phyloP scores from a whole-genome alignment of 2,888 invertebrate species.

The Sericinus montela region DNA sequence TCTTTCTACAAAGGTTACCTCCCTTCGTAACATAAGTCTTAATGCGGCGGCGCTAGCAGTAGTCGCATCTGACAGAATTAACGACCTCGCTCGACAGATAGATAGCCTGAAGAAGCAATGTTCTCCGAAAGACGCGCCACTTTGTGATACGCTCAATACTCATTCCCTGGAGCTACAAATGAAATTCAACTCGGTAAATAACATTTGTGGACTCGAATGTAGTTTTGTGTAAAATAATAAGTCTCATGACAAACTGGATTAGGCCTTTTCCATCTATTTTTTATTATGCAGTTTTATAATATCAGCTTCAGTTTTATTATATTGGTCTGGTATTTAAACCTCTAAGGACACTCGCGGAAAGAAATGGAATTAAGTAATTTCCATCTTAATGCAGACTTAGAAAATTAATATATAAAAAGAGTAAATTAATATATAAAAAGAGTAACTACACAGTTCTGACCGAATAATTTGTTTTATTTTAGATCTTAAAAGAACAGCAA shows the following conservation, averaged over 20 bases:
- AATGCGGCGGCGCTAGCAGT: constrained; percentile 75
- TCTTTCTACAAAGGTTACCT: constrained; percentile 76
- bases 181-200: constrained; percentile 78
- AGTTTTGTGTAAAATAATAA: too few species aligned
- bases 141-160: constrained; percentile 88
- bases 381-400: too few species aligned
- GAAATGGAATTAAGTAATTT: too few species aligned
- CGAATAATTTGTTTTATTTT: constrained; percentile 23
- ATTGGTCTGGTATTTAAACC: too few species aligned
- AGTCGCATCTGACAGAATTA: constrained; percentile 78
- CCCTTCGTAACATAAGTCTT: constrained; percentile 76
- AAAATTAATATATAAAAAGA: too few species aligned
- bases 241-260: too few species aligned
- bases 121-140: constrained; percentile 82
- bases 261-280: too few species aligned
- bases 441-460: too few species aligned
- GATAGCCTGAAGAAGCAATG: constrained; percentile 83
- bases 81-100: constrained; percentile 79
- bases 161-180: constrained; percentile 83
- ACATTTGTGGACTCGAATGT: neutral
- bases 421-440: too few species aligned
- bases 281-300: too few species aligned
- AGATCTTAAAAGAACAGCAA: constrained; percentile 76
- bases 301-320: too few species aligned
- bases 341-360: too few species aligned